Evolutionary conservation across 2,888 invertebrate genomes (phyloP), one percentile per base, ranked within the genome.

Genomic region (Thalpophila matura): DNA sequence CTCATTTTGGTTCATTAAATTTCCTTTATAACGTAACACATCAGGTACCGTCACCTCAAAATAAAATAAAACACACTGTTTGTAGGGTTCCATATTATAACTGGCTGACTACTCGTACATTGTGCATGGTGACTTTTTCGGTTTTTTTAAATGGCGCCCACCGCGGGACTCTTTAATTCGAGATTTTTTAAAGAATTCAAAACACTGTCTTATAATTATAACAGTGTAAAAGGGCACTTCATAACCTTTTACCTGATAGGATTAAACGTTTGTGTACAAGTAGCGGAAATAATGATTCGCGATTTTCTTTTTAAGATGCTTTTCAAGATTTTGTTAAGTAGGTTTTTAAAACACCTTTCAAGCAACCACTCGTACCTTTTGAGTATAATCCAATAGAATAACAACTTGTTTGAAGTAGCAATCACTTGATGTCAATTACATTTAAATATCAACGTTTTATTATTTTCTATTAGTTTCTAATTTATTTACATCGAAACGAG

Each of bases 231-330:
- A 35, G 7, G 38, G 10, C 12, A 42, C 38, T 73, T 59, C 16
- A 16, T 40, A 24, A 42, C 18, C 6, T 50, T 58, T 66, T 43
- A 54, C 18, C 6, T 24, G 18, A 37, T 14, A 37, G 31, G 60
- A 56, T 76, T 50, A 72, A 45, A 27, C 16, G 16, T 37, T 18
- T 35, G 20, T 37, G 42, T 14, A 33, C 22, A 24, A 55, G 65
- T 33, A 45, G 65, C 40, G 51, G 65, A 64, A 64, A 64, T 75
- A 55, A 75, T 59, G 40, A 47, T 10, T 51, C 12, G 10, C 16
- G 9, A 63, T 50, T 62, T 74, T 29, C 37, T 61, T 47, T 40
- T 33, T 10, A 16, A 31, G n/a, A 1, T 29, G 7, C 14, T 27
- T 40, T n/a, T 18, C 4, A 18, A 29, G 9, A 22, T 40, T 42